Base-by-base conservation (phyloP, 2,888 invertebrate species). In the Cosmorhoe ocellata region DNA sequence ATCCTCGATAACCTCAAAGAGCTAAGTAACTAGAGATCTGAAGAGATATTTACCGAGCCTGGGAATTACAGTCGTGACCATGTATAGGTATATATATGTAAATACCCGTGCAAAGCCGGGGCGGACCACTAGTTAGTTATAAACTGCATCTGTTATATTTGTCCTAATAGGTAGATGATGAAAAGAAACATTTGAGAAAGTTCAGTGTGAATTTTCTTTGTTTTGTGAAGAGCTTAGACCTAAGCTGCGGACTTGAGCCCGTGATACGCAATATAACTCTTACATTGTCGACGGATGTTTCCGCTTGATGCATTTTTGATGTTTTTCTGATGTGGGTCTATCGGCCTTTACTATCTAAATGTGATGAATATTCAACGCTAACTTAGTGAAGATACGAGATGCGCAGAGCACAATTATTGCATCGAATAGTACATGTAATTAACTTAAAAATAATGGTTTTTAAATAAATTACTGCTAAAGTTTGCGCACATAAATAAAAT, bases 271-370 rank as follows among this genome's bases (percentile, higher is more conserved):
- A 86, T 84, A 86, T 84, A 81, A 81, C 76, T 79, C 75, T 73
- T 74, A 83, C 80, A 84, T 79, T 85, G 81, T 82, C 79, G 78
- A 76, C 75, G 76, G 77, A 83, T 84, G 81, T 87, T 90, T 90
- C 90, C 90, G 90, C 89, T 84, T 90, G 90, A 90, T 90, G 90
- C 89, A 90, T 90, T 90, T 89, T 90, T 90, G 90, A 90, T 90
- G 90, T 90, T 90, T 89, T 90, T 90, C 88, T 90, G 90, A 90
- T 90, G 89, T 88, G 89, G 89, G 90, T 89, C 89, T 88, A 90
- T 90, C 90, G 82, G 77, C 71, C 80, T 74, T 71, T 79, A 74
- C 85, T 85, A 90, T 90, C 90, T 89, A 87, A 90, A 89, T 84
- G 88, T 86, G 84, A 86, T 88, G 87, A 90, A 89, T 88, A 88